phyloP scores from a whole-genome alignment of 1,140 invertebrate genomes.

The Penaeus indicus region DNA sequence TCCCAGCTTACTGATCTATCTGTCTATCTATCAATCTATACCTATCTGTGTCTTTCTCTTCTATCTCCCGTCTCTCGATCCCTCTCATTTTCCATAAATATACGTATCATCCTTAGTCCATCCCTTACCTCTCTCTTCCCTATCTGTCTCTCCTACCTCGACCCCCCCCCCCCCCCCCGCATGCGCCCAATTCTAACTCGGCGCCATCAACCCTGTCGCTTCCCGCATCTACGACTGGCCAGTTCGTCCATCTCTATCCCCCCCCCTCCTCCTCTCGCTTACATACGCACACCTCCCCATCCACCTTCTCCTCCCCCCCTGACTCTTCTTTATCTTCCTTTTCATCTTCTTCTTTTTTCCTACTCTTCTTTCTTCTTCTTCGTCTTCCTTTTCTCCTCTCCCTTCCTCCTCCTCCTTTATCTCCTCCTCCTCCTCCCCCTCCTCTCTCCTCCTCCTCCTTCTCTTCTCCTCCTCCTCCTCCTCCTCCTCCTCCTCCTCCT shows the following conservation, averaged over 20 bases:
- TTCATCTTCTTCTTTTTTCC: not conserved
- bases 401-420: not conserved
- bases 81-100: too few species aligned
- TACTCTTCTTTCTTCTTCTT: not conserved
- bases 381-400: not conserved
- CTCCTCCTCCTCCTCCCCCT: not conserved
- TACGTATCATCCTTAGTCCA: too few species aligned
- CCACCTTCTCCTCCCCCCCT: not conserved
- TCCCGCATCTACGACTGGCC: constrained; percentile 25
- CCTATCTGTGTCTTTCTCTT: too few species aligned
- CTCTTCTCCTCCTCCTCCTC: not conserved
- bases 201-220: not conserved
- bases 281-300: not conserved
- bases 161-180: too few species aligned
- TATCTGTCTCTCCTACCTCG: too few species aligned
- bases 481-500: not conserved
- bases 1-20: constrained; percentile 18
- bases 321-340: not conserved
- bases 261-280: constrained; percentile 29
- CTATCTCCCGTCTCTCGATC: too few species aligned
- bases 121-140: too few species aligned
- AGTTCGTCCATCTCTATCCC: constrained; percentile 26
- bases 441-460: not conserved
- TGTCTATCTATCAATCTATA: not conserved
- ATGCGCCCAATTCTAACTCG: too few species aligned